These are phyloP conservation scores for Carcharodon carcharias DNA, from an alignment of 2,797 vertebrate genomes.

Conservation along the genomic window DNA sequence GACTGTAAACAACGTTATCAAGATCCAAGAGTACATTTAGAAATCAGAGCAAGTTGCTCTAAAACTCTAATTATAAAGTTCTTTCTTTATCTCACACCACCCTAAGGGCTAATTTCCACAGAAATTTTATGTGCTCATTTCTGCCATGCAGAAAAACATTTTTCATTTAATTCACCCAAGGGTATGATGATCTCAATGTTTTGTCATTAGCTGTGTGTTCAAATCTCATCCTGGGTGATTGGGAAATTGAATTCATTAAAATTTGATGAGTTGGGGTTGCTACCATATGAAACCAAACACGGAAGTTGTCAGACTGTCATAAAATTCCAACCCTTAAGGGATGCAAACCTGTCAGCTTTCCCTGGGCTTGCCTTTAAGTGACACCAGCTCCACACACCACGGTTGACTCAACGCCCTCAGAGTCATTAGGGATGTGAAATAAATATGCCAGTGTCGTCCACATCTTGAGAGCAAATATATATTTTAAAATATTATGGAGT, in stretches of 20 bases:
- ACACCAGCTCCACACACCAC: not conserved
- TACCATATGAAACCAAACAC: not conserved
- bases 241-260: not conserved
- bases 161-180: not conserved
- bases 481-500: not conserved
- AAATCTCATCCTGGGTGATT: not conserved
- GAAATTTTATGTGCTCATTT: not conserved
- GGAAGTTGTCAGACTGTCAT: not conserved
- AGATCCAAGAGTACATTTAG: not conserved
- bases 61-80: not conserved
- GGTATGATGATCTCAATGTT: not conserved
- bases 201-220: not conserved
- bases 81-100: not conserved
- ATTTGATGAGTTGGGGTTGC: not conserved
- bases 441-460: not conserved
- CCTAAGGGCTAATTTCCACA: not conserved
- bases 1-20: not conserved
- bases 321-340: not conserved
- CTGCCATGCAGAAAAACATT: not conserved
- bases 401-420: not conserved
- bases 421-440: not conserved
- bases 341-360: not conserved
- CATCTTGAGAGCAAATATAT: not conserved
- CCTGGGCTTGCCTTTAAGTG: too few relatives aligned
- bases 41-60: not conserved